A percentile compares a stretch with the other conserved stretches of the same genome.
Conservation (phyloP, 2,888 invertebrate genomes). For the Dione juno region DNA sequence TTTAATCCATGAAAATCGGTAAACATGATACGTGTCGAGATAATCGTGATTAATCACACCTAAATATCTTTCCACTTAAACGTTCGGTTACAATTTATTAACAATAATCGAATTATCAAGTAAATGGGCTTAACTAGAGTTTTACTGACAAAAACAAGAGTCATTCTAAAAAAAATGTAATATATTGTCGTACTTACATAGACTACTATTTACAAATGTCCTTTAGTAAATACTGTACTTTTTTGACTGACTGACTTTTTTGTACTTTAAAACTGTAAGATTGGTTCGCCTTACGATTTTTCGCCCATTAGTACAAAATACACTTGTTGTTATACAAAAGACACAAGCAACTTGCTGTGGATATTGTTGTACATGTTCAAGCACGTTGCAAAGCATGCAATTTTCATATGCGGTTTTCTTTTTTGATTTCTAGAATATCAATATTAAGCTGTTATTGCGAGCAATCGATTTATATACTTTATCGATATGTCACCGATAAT, state of each 20-base stretch:
- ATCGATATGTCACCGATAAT: neutral
- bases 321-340: too few relatives aligned
- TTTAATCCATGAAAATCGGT: constrained; percentile 71
- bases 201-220: too few relatives aligned
- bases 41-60: constrained; percentile 76
- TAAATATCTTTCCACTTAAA: constrained; percentile 55
- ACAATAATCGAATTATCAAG: too few relatives aligned
- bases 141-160: too few relatives aligned
- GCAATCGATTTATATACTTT: neutral
- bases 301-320: too few relatives aligned
- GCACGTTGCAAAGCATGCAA: neutral
- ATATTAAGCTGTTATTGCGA: constrained; percentile 6
- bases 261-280: too few relatives aligned
- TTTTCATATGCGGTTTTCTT: constrained; percentile 2
- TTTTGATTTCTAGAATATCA: neutral
- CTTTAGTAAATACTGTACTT: too few relatives aligned
- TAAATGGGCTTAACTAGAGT: too few relatives aligned
- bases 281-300: too few relatives aligned
- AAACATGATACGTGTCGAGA: constrained; percentile 68
- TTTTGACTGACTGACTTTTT: too few relatives aligned
- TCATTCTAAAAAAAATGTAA: too few relatives aligned
- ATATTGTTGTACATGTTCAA: neutral
- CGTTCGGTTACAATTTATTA: constrained; percentile 3
- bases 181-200: too few relatives aligned
- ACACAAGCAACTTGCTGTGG: neutral